Evolutionary conservation across 2,113 vertebrate species (phyloP), one percentile per base, ranked within the genome.

Genomic region (Trochalopteron elliotii): DNA sequence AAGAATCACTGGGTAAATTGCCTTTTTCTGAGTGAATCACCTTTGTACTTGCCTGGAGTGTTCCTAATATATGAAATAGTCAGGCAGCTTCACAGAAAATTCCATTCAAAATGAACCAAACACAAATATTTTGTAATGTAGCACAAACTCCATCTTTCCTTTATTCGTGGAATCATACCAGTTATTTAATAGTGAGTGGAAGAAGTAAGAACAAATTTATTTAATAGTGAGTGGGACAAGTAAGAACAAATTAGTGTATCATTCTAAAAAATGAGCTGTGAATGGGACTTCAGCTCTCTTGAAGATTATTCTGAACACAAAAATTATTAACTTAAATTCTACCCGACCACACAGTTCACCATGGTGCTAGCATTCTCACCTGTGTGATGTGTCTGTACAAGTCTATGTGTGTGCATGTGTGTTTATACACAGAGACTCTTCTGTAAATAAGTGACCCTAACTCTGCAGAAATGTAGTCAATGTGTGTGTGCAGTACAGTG

Each of bases 1-100:
- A 95, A 91, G 94, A 94, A 94, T 91, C 74, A 56, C 14, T 12
- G 44, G 28, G 7, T 70, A 94, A 95, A 93, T 94, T 89, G n/a
- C 49, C 37, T 81, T 92, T 92, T 89, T 78, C 81, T 95, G 22
- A 87, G 61, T 82, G 65, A 91, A 82, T 82, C 87, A 89, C 70
- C n/a, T 72, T 94, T 87, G 55, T 79, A 63, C 40, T 69, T 91
- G 24, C 75, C n/a, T 65, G 30, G 25, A 84, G 13, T 85, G 53
- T 87, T 95, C 75, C 49, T 64, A 69, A 82, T 63, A 53, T 12
- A 9, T 87, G 65, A 89, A 74, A 84, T 3, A 84, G 39, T 78
- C 49, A 33, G 2, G 3, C 3, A 70, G 22, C 11, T 89, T 71
- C 70, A 57, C 28, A 84, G 28, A 68, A 89, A 77, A 44, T 64